phyloP scores from a whole-genome alignment of 2,113 vertebrate species.

The Nipponia nippon region DNA sequence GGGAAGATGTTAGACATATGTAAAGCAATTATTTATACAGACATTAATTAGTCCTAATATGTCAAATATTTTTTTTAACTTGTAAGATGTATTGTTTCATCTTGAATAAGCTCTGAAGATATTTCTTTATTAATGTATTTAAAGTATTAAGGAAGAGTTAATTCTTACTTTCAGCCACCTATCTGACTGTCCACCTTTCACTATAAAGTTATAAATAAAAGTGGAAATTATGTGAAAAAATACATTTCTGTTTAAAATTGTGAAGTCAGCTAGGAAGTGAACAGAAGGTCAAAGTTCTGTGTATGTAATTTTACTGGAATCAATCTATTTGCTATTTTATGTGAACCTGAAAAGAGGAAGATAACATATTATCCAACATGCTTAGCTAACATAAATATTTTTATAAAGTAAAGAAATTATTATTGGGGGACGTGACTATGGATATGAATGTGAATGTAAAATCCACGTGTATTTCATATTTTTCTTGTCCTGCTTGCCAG shows the following conservation, averaged over 20 bases:
- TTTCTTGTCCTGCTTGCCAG: slow-evolving; percentile 62
- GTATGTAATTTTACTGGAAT: background rate
- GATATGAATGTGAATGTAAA: background rate
- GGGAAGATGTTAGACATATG: background rate
- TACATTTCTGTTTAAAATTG: background rate
- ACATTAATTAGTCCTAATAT: background rate
- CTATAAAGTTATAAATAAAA: background rate
- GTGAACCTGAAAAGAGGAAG: background rate
- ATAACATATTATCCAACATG: background rate
- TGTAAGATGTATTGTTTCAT: background rate
- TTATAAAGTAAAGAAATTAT: background rate
- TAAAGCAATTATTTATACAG: background rate
- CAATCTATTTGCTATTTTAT: background rate
- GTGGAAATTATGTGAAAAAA: background rate
- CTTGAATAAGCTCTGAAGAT: background rate
- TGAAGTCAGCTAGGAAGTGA: background rate
- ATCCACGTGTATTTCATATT: background rate
- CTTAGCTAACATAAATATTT: background rate
- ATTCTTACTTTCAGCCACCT: background rate
- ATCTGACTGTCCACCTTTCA: background rate
- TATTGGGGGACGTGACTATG: background rate
- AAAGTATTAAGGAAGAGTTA: background rate
- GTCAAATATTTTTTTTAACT: background rate
- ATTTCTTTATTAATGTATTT: background rate
- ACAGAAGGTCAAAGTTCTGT: background rate